Percentiles rank a stretch among this genome's conserved stretches.
Conservation (phyloP, 2,113 vertebrate species). For the Mellivora capensis region DNA sequence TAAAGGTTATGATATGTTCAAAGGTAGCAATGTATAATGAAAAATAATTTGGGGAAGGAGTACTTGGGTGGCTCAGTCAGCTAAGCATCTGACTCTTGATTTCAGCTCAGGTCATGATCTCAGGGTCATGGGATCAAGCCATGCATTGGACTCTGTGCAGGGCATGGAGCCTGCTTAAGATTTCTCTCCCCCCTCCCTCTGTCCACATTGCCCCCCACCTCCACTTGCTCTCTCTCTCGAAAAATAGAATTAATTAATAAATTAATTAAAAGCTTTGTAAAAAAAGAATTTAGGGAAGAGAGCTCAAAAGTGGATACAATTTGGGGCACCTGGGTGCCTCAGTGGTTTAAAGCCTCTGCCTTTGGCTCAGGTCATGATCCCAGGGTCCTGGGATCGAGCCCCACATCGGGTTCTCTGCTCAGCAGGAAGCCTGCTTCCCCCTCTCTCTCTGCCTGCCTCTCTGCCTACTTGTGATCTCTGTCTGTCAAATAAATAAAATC, state of each 20-base stretch:
- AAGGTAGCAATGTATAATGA: background rate
- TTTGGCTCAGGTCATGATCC: too few species aligned
- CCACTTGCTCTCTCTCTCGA: background rate
- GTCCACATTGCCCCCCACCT: accelerated
- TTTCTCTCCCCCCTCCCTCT: background rate
- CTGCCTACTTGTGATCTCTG: too few species aligned
- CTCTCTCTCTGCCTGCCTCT: too few species aligned
- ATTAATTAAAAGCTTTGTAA: background rate
- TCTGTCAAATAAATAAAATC: too few species aligned
- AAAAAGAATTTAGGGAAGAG: background rate
- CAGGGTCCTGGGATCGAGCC: too few species aligned
- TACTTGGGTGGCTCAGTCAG: background rate
- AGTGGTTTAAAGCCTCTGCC: too few species aligned
- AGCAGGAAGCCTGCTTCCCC: too few species aligned
- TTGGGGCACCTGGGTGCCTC: too few species aligned
- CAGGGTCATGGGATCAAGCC: background rate
- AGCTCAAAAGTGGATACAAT: background rate
- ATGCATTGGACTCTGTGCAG: background rate
- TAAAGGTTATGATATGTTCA: background rate
- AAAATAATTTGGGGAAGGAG: background rate
- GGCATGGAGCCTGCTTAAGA: background rate
- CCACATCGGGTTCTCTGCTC: too few species aligned
- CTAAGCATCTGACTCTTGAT: background rate
- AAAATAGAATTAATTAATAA: background rate
- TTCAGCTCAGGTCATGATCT: background rate